Evolutionary conservation across 2,113 vertebrate genomes (phyloP).

Genomic region (Colius striatus): DNA sequence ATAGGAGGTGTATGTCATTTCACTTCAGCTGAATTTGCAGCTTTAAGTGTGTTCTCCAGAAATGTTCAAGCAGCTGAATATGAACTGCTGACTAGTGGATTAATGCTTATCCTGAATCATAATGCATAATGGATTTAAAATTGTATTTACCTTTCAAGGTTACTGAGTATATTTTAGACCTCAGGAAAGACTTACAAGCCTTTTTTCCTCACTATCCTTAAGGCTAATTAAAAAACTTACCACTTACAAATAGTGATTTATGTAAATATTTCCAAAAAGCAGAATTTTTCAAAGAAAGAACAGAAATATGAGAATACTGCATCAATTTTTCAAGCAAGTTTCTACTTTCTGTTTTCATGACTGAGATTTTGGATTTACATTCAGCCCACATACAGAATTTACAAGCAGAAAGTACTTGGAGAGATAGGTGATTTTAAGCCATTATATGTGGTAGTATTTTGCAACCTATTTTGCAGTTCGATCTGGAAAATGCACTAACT

Average conservation of each 20-base stretch:
- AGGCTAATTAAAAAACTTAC: neutral
- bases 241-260: neutral
- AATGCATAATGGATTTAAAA: neutral
- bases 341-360: neutral
- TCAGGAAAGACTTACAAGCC: neutral
- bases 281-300: neutral
- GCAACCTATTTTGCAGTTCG: neutral
- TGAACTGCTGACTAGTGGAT: neutral
- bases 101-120: neutral
- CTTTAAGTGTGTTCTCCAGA: neutral
- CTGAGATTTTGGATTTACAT: neutral
- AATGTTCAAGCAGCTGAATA: neutral
- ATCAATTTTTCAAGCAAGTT: neutral
- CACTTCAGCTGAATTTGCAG: slow-evolving; percentile 14
- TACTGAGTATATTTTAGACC: neutral
- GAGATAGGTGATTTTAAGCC: neutral
- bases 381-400: neutral
- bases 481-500: neutral
- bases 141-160: neutral
- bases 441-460: neutral
- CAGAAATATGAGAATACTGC: neutral
- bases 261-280: neutral
- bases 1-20: neutral
- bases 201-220: neutral
- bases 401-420: neutral